phyloP scores from a whole-genome alignment of 2,113 vertebrate species.

The Hypanus sabinus region DNA sequence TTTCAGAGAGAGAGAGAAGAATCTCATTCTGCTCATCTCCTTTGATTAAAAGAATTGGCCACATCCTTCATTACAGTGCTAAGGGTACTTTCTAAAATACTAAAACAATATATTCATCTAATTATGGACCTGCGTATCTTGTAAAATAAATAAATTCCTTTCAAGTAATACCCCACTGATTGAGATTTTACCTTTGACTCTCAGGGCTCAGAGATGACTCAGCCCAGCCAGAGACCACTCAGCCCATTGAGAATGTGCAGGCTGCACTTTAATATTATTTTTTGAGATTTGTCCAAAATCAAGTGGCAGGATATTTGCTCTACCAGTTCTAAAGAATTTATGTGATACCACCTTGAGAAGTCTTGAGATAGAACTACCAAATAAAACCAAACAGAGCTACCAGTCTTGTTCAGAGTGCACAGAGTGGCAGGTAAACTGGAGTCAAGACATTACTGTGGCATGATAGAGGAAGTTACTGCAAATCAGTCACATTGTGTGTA shows the following conservation, averaged over 20 bases:
- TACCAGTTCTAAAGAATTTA: background rate
- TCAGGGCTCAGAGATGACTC: background rate
- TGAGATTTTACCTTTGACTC: background rate
- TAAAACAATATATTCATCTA: background rate
- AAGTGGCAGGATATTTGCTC: background rate
- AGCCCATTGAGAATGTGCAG: background rate
- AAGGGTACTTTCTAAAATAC: background rate
- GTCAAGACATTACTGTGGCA: background rate
- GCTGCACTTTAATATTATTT: background rate
- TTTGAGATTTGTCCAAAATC: background rate
- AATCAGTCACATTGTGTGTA: background rate
- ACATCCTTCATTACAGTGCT: background rate
- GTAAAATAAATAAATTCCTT: background rate
- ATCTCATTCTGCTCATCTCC: too few relatives aligned
- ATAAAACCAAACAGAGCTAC: background rate
- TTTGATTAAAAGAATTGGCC: background rate
- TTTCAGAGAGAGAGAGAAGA: too few relatives aligned
- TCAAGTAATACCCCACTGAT: background rate
- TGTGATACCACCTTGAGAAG: background rate
- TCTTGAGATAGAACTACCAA: background rate
- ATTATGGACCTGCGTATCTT: background rate
- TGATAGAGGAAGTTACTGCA: background rate
- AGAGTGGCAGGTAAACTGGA: background rate
- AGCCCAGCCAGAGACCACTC: background rate
- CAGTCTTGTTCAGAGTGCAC: background rate